Base-by-base conservation (phyloP, 2,113 vertebrate species). In the Peromyscus polionotus region DNA sequence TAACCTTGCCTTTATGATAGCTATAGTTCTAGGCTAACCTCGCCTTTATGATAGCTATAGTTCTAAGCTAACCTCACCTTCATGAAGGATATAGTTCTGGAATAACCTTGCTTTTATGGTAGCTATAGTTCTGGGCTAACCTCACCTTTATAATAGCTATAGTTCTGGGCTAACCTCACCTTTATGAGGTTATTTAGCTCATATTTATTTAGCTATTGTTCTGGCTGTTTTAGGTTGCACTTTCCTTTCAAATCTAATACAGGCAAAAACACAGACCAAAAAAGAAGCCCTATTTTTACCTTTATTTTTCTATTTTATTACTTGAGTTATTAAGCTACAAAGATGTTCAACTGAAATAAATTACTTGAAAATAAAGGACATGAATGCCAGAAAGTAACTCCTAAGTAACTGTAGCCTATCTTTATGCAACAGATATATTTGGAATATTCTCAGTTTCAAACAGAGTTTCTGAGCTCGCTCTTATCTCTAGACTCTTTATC, bases 361-460 rank as follows among this genome's bases (percentile, higher is more conserved):
- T 20, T 57, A 93, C 11, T 20, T 92, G 26, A 96, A 90, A 95
- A 86, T 68, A 93, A 85, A 22, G 1, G 45, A 39, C 51, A 54
- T 0, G 0, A 57, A 89, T 91, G 51, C 61, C 65, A 95, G 59
- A 75, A 80, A 93, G 57, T 65, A 96, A 92, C 17, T 90, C 51
- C 31, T 88, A n/a, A 95, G 76, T 54, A 93, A 95, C 51, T 88
- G 79, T 28, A 91, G 70, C 54, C 94, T 89, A 94, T 36, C 63
- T 75, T 94, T 86, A 88, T 87, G 86, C 20, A 97, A 84, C 45
- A 84, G 85, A 94, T 96, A 76, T 72, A 88, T 95, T 97, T 94
- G 79, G 1, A 94, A 90, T 94, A 81, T 88, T 93, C 97, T 97
- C 87, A 73, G 2, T 97, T 98, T 97, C 96, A 97, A 98, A 96